These are phyloP conservation scores for Channa striata DNA, from an alignment of 2,797 vertebrate genomes.

Conservation along the genomic window DNA sequence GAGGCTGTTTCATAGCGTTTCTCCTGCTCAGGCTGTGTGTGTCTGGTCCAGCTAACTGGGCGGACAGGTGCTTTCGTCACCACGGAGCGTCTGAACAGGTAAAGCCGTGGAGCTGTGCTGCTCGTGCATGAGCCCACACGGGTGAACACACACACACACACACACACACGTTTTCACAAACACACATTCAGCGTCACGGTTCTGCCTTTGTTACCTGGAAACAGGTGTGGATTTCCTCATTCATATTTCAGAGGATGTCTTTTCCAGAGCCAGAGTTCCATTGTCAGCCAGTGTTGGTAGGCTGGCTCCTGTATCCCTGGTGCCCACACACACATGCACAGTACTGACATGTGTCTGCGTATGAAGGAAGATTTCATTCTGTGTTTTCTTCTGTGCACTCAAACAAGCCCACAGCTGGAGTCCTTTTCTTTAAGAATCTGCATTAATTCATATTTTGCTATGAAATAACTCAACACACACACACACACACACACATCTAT, in stretches of 20 bases:
- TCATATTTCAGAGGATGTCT: constrained; percentile 83
- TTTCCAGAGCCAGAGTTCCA: constrained; percentile 77
- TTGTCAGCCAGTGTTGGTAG: constrained; percentile 74
- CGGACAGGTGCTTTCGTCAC: constrained; percentile 56
- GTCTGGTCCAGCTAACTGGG: constrained; percentile 26
- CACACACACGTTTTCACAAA: constrained; percentile 28
- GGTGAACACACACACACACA: constrained; percentile 40
- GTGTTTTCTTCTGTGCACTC: too few species aligned
- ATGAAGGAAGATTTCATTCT: neutral
- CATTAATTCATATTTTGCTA: neutral
- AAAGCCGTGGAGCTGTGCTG: constrained; percentile 52
- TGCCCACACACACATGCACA: constrained; percentile 14
- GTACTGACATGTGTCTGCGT: neutral
- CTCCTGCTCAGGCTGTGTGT: constrained; percentile 35
- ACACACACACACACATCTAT: neutral
- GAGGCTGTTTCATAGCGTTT: constrained; percentile 60
- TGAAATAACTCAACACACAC: neutral
- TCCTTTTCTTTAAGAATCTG: neutral
- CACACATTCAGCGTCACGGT: constrained; percentile 65
- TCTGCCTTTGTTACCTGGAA: constrained; percentile 87
- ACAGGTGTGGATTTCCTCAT: constrained; percentile 88
- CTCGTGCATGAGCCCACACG: constrained; percentile 41
- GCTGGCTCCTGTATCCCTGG: constrained; percentile 66
- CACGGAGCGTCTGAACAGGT: constrained; percentile 59
- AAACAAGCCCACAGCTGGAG: neutral